Conservation (phyloP, 2,113 vertebrate genomes). For the Sinosuthora webbiana region DNA sequence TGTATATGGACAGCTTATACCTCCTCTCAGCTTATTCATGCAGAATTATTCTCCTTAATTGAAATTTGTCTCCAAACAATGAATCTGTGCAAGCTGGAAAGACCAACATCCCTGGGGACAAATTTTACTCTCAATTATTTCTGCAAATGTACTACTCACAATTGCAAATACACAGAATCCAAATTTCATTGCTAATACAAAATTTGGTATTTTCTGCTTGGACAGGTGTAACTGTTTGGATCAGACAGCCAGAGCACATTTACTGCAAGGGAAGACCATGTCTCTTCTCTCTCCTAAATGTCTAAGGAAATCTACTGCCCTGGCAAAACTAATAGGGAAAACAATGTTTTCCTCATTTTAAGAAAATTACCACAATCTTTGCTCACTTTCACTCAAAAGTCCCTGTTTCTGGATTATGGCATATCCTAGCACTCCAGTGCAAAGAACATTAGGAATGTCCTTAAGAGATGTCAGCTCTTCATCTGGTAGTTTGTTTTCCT, state of each 20-base stretch:
- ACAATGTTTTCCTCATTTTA: not conserved
- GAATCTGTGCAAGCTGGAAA: conserved; percentile 10
- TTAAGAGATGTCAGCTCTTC: not conserved
- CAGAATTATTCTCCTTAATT: not conserved
- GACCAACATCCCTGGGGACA: not conserved
- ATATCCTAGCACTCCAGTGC: not conserved
- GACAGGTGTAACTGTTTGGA: not conserved
- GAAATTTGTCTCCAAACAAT: not conserved
- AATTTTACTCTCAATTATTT: conserved; percentile 6
- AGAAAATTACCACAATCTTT: not conserved
- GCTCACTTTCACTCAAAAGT: not conserved
- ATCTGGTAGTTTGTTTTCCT: not conserved
- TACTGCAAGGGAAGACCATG: not conserved
- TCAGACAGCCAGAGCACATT: not conserved
- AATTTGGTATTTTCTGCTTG: not conserved
- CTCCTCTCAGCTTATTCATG: not conserved
- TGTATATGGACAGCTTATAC: not conserved
- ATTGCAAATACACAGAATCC: not conserved
- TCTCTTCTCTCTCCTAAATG: not conserved
- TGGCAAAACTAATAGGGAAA: not conserved
- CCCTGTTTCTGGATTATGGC: not conserved
- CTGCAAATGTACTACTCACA: not conserved
- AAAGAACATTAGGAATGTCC: not conserved
- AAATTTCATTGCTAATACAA: not conserved
- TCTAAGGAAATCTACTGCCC: not conserved